phyloP scores from a whole-genome alignment of 2,888 invertebrate genomes.

The Helicoverpa assulta region DNA sequence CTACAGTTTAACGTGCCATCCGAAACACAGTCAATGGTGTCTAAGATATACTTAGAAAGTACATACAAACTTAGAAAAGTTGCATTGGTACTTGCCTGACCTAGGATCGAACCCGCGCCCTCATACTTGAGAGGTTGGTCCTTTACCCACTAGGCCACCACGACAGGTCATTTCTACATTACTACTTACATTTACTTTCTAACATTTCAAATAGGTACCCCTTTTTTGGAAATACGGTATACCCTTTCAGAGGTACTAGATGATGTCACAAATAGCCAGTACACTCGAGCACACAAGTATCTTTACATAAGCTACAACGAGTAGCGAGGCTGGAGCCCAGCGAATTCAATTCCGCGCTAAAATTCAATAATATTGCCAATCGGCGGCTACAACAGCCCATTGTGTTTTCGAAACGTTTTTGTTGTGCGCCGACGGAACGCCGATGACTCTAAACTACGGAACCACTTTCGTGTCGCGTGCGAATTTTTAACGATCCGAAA shows the following conservation, averaged over 20 bases:
- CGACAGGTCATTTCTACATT: too few relatives aligned
- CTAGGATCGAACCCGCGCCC: too few relatives aligned
- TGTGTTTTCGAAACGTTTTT: constrained; percentile 66
- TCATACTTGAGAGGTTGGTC: too few relatives aligned
- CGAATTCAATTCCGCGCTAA: constrained; percentile 68
- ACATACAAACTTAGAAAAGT: too few relatives aligned
- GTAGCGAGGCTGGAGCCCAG: constrained; percentile 42
- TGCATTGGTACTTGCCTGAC: too few relatives aligned
- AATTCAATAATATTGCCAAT: constrained; percentile 73
- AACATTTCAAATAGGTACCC: not conserved
- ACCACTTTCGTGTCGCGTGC: constrained; percentile 37
- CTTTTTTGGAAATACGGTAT: not conserved
- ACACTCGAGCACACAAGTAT: constrained; percentile 38
- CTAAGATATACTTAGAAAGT: too few relatives aligned
- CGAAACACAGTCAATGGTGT: too few relatives aligned
- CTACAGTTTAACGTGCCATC: too few relatives aligned
- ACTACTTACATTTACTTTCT: too few relatives aligned
- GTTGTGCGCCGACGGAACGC: constrained; percentile 45
- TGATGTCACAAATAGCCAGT: constrained; percentile 34
- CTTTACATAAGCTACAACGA: constrained; percentile 38
- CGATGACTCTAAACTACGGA: constrained; percentile 52
- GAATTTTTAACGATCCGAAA: constrained; percentile 42
- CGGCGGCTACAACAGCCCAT: constrained; percentile 64
- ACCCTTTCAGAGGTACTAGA: too few relatives aligned
- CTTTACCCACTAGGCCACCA: too few relatives aligned